phyloP scores from a whole-genome alignment of 2,888 invertebrate genomes.

The Lamellibrachia columna region DNA sequence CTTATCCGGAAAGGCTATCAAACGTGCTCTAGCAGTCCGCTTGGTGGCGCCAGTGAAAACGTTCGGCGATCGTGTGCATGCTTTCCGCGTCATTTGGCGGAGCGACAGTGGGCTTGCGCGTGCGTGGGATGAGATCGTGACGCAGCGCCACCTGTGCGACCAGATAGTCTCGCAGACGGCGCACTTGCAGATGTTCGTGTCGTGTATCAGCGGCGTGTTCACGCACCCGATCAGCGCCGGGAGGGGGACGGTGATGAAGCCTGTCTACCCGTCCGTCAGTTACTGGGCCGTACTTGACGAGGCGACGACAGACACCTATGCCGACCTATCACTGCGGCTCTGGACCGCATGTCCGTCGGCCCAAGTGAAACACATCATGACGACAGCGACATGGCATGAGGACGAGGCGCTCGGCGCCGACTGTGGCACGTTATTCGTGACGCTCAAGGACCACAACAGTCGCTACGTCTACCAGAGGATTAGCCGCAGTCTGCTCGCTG shows the following conservation, averaged over 20 bases:
- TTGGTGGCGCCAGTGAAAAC: background rate
- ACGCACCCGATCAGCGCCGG: background rate
- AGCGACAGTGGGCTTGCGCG: background rate
- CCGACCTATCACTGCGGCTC: background rate
- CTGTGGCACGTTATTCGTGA: background rate
- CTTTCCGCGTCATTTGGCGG: background rate
- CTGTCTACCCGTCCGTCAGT: background rate
- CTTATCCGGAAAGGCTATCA: background rate
- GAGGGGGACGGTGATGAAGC: background rate
- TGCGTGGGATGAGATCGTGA: background rate
- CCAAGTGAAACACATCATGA: background rate
- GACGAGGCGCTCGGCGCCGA: background rate
- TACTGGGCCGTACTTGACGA: background rate
- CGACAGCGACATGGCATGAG: background rate
- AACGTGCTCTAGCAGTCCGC: background rate
- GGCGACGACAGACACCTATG: background rate
- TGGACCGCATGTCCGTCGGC: background rate
- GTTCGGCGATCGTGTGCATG: background rate
- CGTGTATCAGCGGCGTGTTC: background rate
- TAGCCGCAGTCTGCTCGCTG: background rate
- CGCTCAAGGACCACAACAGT: background rate
- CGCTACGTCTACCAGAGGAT: background rate
- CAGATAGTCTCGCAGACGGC: background rate
- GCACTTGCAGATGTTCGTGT: background rate
- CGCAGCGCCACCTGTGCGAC: constrained; percentile 5